phyloP scores from a whole-genome alignment of 1,140 invertebrate genomes.

The Diabrotica virgifera region DNA sequence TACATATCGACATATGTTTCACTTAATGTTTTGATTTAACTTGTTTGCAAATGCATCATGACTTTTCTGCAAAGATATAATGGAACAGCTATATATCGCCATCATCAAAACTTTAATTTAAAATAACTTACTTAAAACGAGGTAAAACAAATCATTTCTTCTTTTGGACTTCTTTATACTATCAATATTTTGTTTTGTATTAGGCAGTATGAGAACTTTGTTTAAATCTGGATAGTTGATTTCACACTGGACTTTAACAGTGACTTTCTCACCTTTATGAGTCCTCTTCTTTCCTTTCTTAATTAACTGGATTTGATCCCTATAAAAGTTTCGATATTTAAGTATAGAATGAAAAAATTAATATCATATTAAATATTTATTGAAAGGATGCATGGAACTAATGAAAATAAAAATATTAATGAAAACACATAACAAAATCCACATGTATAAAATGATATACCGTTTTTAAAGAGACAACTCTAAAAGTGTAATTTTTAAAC shows the following conservation, averaged over 20 bases:
- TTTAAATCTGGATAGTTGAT: constrained; percentile 41
- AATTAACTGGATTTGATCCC: constrained; percentile 40
- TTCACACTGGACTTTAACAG: constrained; percentile 37
- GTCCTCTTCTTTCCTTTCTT: constrained; percentile 33
- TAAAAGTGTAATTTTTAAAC: neutral
- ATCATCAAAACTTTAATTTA: too few relatives aligned
- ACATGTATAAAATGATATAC: neutral
- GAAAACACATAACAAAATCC: too few relatives aligned
- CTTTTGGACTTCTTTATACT: constrained; percentile 44
- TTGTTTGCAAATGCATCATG: too few relatives aligned
- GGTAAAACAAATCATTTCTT: constrained; percentile 41
- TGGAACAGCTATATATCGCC: too few relatives aligned
- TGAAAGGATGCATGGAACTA: too few relatives aligned
- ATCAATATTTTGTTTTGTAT: constrained; percentile 55
- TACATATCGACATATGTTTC: too few relatives aligned
- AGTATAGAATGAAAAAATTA: too few relatives aligned
- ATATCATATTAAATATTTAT: too few relatives aligned
- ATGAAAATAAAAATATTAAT: too few relatives aligned
- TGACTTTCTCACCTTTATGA: constrained; percentile 37
- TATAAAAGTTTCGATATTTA: constrained; percentile 21
- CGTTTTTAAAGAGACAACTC: neutral
- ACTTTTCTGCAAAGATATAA: too few relatives aligned
- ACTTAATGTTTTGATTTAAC: too few relatives aligned
- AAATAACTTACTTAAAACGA: constrained; percentile 38
- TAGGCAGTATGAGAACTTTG: constrained; percentile 52